These are phyloP conservation scores for Rhyacophila evoluta DNA, from an alignment of 2,888 invertebrate species.

Conservation along the genomic window DNA sequence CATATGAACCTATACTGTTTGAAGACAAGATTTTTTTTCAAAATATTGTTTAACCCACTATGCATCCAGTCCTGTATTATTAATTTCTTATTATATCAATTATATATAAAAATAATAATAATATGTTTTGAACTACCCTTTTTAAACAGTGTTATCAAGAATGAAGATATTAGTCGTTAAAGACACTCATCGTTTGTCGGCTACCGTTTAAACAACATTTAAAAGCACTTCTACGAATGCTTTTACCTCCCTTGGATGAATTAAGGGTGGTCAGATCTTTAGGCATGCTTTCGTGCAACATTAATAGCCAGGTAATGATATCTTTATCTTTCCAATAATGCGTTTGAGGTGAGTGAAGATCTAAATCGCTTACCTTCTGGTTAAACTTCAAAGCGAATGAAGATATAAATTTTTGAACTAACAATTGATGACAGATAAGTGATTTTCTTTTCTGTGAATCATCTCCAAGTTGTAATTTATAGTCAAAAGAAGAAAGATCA, in stretches of 20 bases:
- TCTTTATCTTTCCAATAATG: slow-evolving; percentile 5
- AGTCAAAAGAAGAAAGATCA: neutral
- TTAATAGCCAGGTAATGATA: neutral
- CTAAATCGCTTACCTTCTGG: slow-evolving; percentile 1
- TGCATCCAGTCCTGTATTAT: too few species aligned
- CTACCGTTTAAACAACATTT: slow-evolving; percentile 19
- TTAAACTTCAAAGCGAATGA: neutral
- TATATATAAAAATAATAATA: neutral
- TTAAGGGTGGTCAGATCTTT: slow-evolving; percentile 6
- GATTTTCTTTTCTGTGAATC: too few species aligned
- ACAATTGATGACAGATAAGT: neutral
- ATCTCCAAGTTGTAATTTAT: too few species aligned
- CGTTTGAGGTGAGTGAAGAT: neutral
- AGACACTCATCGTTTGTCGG: neutral
- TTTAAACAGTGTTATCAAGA: neutral
- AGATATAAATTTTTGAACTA: neutral
- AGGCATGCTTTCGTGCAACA: neutral
- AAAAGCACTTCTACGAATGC: neutral
- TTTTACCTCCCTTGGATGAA: neutral
- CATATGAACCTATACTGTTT: too few species aligned
- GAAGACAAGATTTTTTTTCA: too few species aligned
- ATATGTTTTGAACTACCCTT: neutral
- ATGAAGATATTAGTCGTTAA: neutral
- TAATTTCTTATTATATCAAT: too few species aligned
- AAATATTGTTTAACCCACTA: too few species aligned